These are phyloP conservation scores for Paracentrotus lividus DNA, from an alignment of 53 echinoderm and acorn worm species.

Conservation along the genomic window DNA sequence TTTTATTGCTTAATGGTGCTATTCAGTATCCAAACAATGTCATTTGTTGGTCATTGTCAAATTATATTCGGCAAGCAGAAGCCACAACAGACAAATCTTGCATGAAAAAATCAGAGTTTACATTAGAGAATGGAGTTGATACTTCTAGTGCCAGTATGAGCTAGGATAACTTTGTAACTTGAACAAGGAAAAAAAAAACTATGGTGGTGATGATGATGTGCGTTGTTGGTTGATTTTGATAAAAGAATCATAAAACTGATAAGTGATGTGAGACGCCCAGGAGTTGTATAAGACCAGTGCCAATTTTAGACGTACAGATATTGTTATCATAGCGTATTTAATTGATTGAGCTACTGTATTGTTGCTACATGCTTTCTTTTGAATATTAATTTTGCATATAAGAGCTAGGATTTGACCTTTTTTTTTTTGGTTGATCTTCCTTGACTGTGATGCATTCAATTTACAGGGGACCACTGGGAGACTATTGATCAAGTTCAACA, in stretches of 20 bases:
- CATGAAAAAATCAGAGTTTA: no score
- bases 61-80: no score
- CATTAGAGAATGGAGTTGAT: no score
- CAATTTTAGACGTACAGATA: neutral
- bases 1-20: neutral
- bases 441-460: neutral
- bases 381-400: neutral
- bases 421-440: neutral
- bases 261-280: neutral
- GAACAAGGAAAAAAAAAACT: neutral
- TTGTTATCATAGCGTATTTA: neutral
- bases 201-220: neutral
- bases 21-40: no score
- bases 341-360: neutral
- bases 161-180: no score
- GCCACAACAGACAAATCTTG: no score
- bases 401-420: neutral
- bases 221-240: neutral
- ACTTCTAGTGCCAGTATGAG: no score
- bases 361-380: no score
- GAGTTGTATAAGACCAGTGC: no score
- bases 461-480: conserved; percentile 85
- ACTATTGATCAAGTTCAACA: conserved; percentile 91
- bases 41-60: no score
- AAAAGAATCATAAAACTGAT: no score